These are phyloP conservation scores for Dryobotodes eremita DNA, from an alignment of 2,888 invertebrate species.

Conservation along the genomic window DNA sequence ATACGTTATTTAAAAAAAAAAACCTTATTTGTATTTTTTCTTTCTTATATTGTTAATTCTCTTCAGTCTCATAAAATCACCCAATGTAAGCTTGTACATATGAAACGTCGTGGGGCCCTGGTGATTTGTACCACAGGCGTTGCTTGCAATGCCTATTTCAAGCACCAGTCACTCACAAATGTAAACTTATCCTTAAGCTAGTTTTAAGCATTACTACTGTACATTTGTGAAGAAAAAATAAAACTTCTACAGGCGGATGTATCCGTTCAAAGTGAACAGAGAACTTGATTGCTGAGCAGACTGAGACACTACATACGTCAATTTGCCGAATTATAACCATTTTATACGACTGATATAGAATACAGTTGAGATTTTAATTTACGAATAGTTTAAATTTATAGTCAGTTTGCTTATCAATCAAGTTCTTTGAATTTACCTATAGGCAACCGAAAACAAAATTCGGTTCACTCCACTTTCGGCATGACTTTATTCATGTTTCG, in stretches of 20 bases:
- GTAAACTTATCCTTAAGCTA: not conserved
- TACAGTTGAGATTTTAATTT: not conserved
- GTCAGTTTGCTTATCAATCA: not conserved
- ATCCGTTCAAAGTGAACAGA: not conserved
- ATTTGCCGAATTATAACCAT: not conserved
- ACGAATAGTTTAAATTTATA: no score
- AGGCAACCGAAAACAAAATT: not conserved
- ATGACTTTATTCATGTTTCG: not conserved
- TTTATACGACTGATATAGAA: not conserved
- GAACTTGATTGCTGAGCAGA: not conserved
- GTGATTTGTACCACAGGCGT: no score
- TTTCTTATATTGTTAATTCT: no score
- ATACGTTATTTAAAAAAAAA: no score
- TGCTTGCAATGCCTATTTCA: not conserved
- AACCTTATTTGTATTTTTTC: no score
- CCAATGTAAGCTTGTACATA: no score
- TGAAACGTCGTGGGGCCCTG: no score
- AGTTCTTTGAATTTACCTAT: not conserved
- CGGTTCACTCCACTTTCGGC: not conserved
- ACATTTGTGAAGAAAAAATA: no score
- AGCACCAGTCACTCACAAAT: not conserved
- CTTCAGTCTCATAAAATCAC: no score
- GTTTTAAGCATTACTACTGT: not conserved
- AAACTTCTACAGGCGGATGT: no score
- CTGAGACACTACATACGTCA: not conserved